These are phyloP conservation scores for Muschampia plurimacula DNA, from an alignment of 2,888 invertebrate genomes.

Conservation along the genomic window DNA sequence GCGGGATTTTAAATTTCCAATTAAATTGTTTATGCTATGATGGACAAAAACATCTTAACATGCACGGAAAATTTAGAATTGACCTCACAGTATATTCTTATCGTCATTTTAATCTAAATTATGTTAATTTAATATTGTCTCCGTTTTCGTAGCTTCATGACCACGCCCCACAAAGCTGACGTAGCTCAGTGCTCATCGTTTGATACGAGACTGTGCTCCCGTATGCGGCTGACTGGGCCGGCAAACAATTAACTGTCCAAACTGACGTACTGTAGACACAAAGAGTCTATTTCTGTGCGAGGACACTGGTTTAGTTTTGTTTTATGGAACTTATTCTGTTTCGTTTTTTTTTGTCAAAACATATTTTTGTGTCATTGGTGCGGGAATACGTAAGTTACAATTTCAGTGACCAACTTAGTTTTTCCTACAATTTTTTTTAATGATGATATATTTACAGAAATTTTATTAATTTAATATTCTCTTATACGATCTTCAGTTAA, in stretches of 20 bases:
- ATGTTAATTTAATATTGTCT: neutral
- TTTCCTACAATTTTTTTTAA: too few relatives aligned
- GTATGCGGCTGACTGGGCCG: constrained; percentile 46
- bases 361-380: neutral
- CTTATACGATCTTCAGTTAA: too few relatives aligned
- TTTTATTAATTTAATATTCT: too few relatives aligned
- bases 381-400: too few relatives aligned
- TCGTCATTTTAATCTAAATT: neutral
- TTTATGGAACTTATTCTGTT: neutral
- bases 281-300: neutral
- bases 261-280: constrained; percentile 49
- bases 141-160: neutral
- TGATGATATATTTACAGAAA: too few relatives aligned
- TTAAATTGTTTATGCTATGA: too few relatives aligned
- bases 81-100: neutral
- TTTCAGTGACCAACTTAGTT: too few relatives aligned
- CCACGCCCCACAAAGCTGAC: neutral
- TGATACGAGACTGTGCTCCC: constrained; percentile 19
- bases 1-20: too few relatives aligned
- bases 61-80: too few relatives aligned
- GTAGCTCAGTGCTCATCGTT: constrained; percentile 4
- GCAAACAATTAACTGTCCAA: constrained; percentile 63
- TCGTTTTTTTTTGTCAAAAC: neutral
- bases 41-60: too few relatives aligned
- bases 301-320: neutral